Percentiles rank a stretch among this genome's conserved stretches.
phyloP scores from a whole-genome alignment of 2,888 invertebrate species.

The Caenorhabditis becei region DNA sequence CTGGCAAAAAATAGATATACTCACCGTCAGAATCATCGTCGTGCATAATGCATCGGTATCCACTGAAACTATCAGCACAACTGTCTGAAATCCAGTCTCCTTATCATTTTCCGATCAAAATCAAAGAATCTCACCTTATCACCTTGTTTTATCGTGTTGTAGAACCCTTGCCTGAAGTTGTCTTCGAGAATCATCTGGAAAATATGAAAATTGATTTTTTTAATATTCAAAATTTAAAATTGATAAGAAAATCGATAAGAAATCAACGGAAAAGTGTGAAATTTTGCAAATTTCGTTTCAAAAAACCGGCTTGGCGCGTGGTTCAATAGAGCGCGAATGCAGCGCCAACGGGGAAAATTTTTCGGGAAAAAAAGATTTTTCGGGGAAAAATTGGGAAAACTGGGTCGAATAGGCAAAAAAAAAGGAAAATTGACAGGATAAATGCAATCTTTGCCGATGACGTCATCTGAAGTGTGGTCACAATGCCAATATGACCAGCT shows the following conservation, averaged over 20 bases:
- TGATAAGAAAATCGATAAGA: neutral
- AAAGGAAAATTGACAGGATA: neutral
- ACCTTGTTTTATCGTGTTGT: constrained; percentile 51
- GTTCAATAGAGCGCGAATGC: constrained; percentile 35
- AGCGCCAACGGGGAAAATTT: too few relatives aligned
- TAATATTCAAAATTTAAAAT: neutral
- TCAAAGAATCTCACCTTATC: constrained; percentile 36
- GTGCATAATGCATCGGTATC: constrained; percentile 80
- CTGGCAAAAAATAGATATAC: too few relatives aligned
- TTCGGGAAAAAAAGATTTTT: too few relatives aligned
- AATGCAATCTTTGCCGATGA: neutral
- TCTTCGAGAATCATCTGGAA: constrained; percentile 60
- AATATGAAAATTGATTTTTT: neutral
- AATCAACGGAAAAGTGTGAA: constrained; percentile 12
- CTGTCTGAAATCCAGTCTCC: constrained; percentile 71
- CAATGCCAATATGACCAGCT: neutral
- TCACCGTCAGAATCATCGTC: constrained; percentile 74
- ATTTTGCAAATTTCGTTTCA: neutral
- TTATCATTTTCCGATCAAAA: neutral
- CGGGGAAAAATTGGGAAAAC: neutral
- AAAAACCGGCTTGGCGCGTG: neutral
- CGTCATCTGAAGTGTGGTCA: constrained; percentile 16
- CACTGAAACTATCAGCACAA: constrained; percentile 72
- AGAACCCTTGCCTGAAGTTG: constrained; percentile 52
- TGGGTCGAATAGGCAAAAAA: neutral